A percentile compares a stretch with the other conserved stretches of the same genome.
These are phyloP conservation scores for Dryobota labecula DNA, from an alignment of 2,888 invertebrate genomes.

Conservation along the genomic window DNA sequence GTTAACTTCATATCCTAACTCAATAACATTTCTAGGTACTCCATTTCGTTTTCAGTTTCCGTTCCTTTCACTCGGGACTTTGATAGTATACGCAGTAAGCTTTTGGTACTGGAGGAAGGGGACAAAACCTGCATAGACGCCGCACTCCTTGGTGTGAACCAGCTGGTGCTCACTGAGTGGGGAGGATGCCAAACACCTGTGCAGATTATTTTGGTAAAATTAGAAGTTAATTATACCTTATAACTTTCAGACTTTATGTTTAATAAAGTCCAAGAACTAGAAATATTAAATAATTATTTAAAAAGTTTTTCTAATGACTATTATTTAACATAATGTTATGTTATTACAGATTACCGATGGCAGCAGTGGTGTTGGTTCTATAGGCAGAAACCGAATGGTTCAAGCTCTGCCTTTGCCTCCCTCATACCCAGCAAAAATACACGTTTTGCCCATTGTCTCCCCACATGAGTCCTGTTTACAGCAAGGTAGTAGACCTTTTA, in stretches of 20 bases:
- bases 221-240: background rate
- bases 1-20: background rate
- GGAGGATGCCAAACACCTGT: conserved; percentile 96
- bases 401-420: conserved; percentile 93
- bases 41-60: conserved; percentile 87
- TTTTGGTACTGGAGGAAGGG: conserved; percentile 94
- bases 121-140: conserved; percentile 96
- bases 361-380: conserved; percentile 82
- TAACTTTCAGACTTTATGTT: background rate
- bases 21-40: background rate
- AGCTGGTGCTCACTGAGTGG: conserved; percentile 96
- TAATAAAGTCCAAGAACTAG: background rate
- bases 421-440: conserved; percentile 95
- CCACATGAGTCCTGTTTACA: conserved; percentile 91
- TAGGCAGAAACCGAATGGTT: conserved; percentile 83
- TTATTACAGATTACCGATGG: conserved; percentile 85
- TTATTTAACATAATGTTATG: background rate
- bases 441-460: conserved; percentile 93
- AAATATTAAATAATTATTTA: background rate
- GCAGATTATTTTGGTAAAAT: conserved; percentile 90
- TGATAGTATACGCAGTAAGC: conserved; percentile 93
- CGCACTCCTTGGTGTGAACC: conserved; percentile 94
- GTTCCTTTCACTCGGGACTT: conserved; percentile 97
- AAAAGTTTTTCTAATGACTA: background rate
- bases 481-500: conserved; percentile 74